A percentile compares a stretch with the other conserved stretches of the same genome.
Evolutionary conservation across 2,797 vertebrate genomes (phyloP).

Genomic region (Eulemur rubriventer): DNA sequence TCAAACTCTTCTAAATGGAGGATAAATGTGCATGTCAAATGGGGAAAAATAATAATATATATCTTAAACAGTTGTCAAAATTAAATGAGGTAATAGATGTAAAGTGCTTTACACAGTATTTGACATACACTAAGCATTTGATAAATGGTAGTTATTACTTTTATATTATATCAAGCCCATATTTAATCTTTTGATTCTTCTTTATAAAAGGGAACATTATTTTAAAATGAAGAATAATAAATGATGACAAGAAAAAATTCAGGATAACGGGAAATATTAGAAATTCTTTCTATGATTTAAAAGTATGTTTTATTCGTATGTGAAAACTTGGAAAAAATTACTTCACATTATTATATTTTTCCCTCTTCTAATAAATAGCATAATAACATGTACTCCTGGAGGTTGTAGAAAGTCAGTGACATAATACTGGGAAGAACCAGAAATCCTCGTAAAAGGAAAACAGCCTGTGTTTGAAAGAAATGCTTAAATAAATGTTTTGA

Average conservation of each 20-base stretch:
- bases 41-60: conserved; percentile 40
- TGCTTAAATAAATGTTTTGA: background rate
- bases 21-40: conserved; percentile 51
- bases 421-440: background rate
- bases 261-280: conserved; percentile 44
- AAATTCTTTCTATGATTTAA: background rate
- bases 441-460: background rate
- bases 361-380: conserved; percentile 39
- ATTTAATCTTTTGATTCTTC: conserved; percentile 58
- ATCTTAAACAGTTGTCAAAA: conserved; percentile 58
- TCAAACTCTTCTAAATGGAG: background rate
- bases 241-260: conserved; percentile 4
- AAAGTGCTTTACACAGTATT: conserved; percentile 40
- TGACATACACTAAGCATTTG: conserved; percentile 46
- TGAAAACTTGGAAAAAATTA: background rate
- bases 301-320: background rate
- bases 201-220: conserved; percentile 41
- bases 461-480: background rate
- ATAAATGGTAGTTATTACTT: conserved; percentile 68
- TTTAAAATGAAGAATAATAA: conserved; percentile 57
- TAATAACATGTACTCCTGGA: background rate
- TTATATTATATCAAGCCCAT: conserved; percentile 50
- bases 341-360: background rate
- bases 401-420: background rate
- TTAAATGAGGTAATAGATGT: conserved; percentile 53